phyloP scores from a whole-genome alignment of 92 coral and sea anemone genomes.

The Heteractis magnifica region DNA sequence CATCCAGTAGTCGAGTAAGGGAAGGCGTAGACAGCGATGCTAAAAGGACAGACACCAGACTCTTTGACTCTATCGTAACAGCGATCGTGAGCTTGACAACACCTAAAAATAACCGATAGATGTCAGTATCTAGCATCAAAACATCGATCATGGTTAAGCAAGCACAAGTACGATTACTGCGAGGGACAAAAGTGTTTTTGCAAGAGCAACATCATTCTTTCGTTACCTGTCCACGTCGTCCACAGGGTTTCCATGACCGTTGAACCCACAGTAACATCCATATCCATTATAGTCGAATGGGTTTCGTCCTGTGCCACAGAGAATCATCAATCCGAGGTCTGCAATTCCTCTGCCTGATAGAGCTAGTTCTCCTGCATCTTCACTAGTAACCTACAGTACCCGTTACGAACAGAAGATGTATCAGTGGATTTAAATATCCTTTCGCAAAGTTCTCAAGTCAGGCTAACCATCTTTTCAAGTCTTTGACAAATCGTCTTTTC shows the following conservation, averaged over 20 bases:
- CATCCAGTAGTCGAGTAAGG: conserved; percentile 51
- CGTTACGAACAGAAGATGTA: too few species aligned
- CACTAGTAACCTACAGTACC: neutral
- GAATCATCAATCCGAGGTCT: conserved; percentile 45
- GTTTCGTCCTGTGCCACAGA: conserved; percentile 50
- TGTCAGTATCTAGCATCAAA: too few species aligned
- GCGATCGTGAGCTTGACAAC: conserved; percentile 62
- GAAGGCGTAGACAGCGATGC: conserved; percentile 37
- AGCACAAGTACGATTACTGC: neutral
- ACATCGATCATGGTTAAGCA: neutral
- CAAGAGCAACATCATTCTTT: neutral
- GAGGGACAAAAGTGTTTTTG: too few species aligned
- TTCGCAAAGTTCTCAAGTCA: too few species aligned
- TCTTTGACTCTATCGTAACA: conserved; percentile 43
- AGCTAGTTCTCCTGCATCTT: neutral
- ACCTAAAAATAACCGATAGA: conserved; percentile 26
- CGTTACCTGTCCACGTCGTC: conserved; percentile 60
- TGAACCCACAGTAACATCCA: conserved; percentile 66
- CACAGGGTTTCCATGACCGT: conserved; percentile 51
- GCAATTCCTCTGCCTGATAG: conserved; percentile 21
- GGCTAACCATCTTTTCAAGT: too few species aligned
- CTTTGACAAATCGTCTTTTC: too few species aligned
- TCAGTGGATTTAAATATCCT: too few species aligned
- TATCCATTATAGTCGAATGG: conserved; percentile 45
- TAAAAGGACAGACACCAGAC: conserved; percentile 48